phyloP scores from a whole-genome alignment of 2,888 invertebrate genomes.

The Ophioninae sp. region DNA sequence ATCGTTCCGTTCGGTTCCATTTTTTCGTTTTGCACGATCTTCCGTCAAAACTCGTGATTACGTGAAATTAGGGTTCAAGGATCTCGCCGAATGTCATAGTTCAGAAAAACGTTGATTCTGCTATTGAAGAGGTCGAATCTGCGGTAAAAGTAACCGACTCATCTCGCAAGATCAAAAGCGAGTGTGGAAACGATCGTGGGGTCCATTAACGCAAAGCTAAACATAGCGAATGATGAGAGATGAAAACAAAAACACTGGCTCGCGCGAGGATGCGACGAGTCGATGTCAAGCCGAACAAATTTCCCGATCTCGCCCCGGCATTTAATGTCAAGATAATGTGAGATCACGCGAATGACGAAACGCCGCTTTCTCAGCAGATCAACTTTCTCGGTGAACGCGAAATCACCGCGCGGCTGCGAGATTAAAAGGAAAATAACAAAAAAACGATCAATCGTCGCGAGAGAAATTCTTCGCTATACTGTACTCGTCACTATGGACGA shows the following conservation, averaged over 20 bases:
- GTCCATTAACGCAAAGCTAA: background rate
- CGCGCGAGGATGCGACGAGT: background rate
- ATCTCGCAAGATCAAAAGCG: background rate
- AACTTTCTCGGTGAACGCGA: background rate
- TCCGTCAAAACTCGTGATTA: background rate
- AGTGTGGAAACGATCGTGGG: background rate
- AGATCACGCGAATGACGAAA: background rate
- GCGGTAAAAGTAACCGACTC: background rate
- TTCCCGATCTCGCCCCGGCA: background rate
- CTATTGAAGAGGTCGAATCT: background rate
- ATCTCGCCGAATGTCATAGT: background rate
- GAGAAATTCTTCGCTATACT: background rate
- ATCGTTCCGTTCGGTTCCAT: conserved; percentile 58
- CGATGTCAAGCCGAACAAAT: no score
- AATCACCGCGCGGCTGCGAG: conserved; percentile 5
- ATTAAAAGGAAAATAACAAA: conserved; percentile 14
- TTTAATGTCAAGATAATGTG: background rate
- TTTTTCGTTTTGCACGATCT: background rate
- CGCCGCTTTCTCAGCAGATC: background rate
- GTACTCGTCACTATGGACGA: background rate
- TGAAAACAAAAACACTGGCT: background rate
- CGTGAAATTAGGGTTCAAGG: background rate
- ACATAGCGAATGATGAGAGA: background rate
- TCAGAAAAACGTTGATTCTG: background rate
- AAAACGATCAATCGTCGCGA: conserved; percentile 7